Percentiles rank a stretch among this genome's conserved stretches.
phyloP scores from a whole-genome alignment of 2,888 invertebrate species.

The Labia minor region DNA sequence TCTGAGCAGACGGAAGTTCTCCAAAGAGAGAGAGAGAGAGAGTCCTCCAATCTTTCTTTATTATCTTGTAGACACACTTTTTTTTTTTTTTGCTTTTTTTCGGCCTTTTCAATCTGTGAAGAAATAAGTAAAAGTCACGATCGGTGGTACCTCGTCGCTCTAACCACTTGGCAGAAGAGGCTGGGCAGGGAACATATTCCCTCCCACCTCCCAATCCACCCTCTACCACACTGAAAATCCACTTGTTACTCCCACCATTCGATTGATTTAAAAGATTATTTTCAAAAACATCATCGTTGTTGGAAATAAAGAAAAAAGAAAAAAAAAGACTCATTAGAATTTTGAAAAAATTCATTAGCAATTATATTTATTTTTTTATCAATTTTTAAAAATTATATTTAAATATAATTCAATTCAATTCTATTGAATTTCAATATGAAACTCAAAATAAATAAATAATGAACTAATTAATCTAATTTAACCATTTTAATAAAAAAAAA shows the following conservation, averaged over 20 bases:
- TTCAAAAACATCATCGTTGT: neutral
- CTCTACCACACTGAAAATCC: neutral
- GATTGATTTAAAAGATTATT: neutral
- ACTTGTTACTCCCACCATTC: neutral
- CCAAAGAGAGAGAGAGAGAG: too few relatives aligned
- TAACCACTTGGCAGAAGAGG: too few relatives aligned
- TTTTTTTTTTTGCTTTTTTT: neutral
- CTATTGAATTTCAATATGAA: too few relatives aligned
- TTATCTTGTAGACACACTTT: constrained; percentile 7
- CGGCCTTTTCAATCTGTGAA: neutral
- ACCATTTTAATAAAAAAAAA: too few relatives aligned
- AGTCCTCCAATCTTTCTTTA: constrained; percentile 13
- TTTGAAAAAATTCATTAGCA: too few relatives aligned
- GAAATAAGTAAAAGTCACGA: constrained; percentile 13
- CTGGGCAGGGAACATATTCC: neutral
- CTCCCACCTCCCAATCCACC: neutral
- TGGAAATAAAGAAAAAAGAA: neutral
- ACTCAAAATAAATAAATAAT: too few relatives aligned
- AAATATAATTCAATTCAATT: too few relatives aligned
- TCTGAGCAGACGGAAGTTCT: neutral
- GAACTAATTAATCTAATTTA: too few relatives aligned
- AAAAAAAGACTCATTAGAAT: too few relatives aligned
- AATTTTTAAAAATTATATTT: too few relatives aligned
- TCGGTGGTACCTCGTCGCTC: neutral
- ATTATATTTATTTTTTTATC: too few relatives aligned